These are phyloP conservation scores for Dasypus novemcinctus DNA, from an alignment of 2,113 vertebrate genomes.

Conservation along the genomic window DNA sequence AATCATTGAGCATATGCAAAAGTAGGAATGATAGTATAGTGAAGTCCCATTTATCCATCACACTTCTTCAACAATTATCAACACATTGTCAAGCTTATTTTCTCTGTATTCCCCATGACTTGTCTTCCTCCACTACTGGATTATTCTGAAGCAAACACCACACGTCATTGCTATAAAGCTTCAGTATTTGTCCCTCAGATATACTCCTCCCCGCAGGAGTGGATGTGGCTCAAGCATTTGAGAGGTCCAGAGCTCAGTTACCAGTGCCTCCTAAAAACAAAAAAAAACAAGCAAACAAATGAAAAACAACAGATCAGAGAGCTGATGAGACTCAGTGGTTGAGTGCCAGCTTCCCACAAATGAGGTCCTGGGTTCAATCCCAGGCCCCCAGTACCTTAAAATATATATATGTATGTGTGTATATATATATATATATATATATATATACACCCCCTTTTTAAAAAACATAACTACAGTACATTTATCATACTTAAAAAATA, in stretches of 20 bases:
- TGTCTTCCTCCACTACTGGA: no score
- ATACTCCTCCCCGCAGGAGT: neutral
- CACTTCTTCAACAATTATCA: neutral
- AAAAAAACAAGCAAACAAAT: no score
- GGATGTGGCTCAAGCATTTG: no score
- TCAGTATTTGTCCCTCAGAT: neutral
- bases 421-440: no score
- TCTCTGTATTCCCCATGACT: neutral
- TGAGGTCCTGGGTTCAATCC: no score
- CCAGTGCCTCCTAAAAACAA: no score
- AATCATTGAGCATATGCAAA: neutral
- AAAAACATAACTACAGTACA: neutral
- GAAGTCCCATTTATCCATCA: neutral
- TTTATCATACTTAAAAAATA: slow-evolving; percentile 15
- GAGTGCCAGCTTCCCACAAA: no score
- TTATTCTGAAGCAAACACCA: neutral
- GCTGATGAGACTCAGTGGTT: no score
- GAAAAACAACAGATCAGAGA: no score
- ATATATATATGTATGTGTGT: no score
- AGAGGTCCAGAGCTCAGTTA: no score
- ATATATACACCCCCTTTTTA: neutral
- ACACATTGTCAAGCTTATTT: neutral
- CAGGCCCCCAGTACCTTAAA: no score
- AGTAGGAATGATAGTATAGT: neutral
- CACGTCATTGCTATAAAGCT: neutral